A percentile compares a stretch with the other conserved stretches of the same genome.
phyloP scores from a whole-genome alignment of 2,113 vertebrate genomes.

The Poeciliopsis occidentalis region DNA sequence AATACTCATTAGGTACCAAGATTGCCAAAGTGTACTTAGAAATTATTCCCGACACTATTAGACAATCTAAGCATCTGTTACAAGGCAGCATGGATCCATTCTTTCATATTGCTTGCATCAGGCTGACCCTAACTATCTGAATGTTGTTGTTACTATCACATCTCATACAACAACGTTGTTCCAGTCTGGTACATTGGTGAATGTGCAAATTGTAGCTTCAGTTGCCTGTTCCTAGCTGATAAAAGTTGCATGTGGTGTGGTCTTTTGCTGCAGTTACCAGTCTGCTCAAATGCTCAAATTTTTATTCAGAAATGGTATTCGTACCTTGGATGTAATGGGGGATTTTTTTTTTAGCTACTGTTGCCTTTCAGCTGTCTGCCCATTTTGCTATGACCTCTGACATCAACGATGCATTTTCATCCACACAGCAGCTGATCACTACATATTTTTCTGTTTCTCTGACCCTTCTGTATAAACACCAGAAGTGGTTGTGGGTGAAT shows the following conservation, averaged over 20 bases:
- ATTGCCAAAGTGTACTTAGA: not conserved
- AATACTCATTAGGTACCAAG: not conserved
- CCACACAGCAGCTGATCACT: not conserved
- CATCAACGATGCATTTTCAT: not conserved
- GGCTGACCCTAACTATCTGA: not conserved
- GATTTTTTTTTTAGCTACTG: not conserved
- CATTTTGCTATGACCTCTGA: not conserved
- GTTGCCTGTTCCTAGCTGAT: not conserved
- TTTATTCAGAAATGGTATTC: not conserved
- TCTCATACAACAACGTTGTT: not conserved
- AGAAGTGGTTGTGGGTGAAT: not conserved
- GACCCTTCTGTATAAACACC: not conserved
- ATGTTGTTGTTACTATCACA: not conserved
- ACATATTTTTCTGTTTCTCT: not conserved
- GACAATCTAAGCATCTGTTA: not conserved
- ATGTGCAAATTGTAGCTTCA: not conserved
- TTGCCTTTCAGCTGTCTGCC: not conserved
- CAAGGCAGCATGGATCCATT: too few species aligned
- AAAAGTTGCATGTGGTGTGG: not conserved
- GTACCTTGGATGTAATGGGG: not conserved
- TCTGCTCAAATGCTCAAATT: not conserved
- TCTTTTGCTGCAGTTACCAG: not conserved
- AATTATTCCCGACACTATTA: not conserved
- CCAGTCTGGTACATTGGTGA: not conserved
- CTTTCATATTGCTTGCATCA: not conserved